Percentiles rank a stretch among this genome's conserved stretches.
These are phyloP conservation scores for Endotricha flammealis DNA, from an alignment of 2,888 invertebrate genomes.

Conservation along the genomic window DNA sequence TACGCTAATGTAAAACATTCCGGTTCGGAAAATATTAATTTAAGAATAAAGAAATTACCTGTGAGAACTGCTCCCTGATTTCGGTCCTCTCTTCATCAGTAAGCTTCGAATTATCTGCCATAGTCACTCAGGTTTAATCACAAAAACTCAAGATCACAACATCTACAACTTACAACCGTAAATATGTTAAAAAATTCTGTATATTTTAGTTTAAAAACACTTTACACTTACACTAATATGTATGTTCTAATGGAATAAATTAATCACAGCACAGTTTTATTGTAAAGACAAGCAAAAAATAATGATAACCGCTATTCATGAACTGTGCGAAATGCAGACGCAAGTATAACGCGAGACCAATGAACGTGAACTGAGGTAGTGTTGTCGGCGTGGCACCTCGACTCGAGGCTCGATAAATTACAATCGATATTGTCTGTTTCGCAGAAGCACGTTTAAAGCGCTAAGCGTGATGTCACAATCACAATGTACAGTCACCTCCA, in stretches of 20 bases:
- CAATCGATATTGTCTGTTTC: no score
- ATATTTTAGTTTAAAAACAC: conserved; percentile 30
- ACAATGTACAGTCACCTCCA: no score
- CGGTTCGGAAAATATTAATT: no score
- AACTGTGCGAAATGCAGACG: not conserved
- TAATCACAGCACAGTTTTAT: conserved; percentile 36
- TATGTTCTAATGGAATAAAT: conserved; percentile 27
- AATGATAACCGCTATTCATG: not conserved
- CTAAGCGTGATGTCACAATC: no score
- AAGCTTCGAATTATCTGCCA: conserved; percentile 77
- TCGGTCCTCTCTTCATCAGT: conserved; percentile 85
- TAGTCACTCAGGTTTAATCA: conserved; percentile 46
- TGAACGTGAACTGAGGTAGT: no score
- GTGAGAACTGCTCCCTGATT: conserved; percentile 86
- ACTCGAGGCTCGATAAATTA: no score
- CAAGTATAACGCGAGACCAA: no score
- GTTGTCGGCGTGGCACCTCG: no score
- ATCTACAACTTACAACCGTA: conserved; percentile 38
- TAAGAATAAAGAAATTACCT: conserved; percentile 71
- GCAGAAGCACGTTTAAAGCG: no score
- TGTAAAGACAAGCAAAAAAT: conserved; percentile 10
- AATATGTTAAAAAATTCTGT: no score
- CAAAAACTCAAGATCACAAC: conserved; percentile 47
- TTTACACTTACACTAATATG: conserved; percentile 46
- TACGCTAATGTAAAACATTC: no score